Percentiles rank a stretch among this genome's conserved stretches.
These are phyloP conservation scores for Silurus glanis DNA, from an alignment of 2,113 vertebrate genomes.

Conservation along the genomic window DNA sequence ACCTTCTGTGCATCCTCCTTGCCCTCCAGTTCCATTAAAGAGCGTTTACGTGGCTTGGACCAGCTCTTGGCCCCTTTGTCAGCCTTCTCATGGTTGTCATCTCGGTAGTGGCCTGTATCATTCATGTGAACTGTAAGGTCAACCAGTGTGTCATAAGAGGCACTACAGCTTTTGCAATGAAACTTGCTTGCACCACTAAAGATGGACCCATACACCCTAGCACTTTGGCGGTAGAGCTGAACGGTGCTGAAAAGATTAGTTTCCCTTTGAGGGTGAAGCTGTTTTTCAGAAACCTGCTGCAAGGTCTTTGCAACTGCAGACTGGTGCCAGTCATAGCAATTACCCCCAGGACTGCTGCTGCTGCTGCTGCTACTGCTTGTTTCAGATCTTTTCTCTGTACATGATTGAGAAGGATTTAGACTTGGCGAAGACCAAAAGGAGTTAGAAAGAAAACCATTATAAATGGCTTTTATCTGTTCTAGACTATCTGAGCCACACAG, in stretches of 20 bases:
- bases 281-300: slow-evolving; percentile 86
- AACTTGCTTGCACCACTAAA: slow-evolving; percentile 99
- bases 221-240: slow-evolving; percentile 95
- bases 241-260: slow-evolving; percentile 95
- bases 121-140: slow-evolving; percentile 99
- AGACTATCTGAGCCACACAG: slow-evolving; percentile 82
- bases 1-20: slow-evolving; percentile 99
- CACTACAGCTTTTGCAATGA: slow-evolving; percentile 96
- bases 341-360: slow-evolving; percentile 67
- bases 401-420: slow-evolving; percentile 80
- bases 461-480: slow-evolving; percentile 98
- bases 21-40: slow-evolving; percentile 96
- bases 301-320: slow-evolving; percentile 93
- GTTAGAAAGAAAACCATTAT: slow-evolving; percentile 94
- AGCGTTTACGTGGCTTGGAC: slow-evolving; percentile 98
- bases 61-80: slow-evolving; percentile 90
- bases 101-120: slow-evolving; percentile 95
- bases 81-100: slow-evolving; percentile 93
- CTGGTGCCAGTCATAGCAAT: slow-evolving; percentile 96
- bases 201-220: slow-evolving; percentile 94
- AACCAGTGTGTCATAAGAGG: slow-evolving; percentile 94
- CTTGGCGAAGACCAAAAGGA: slow-evolving; percentile 94
- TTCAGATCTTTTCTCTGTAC: slow-evolving; percentile 82
- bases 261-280: slow-evolving; percentile 77
- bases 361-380: slow-evolving; percentile 89